Evolutionary conservation across 2,797 vertebrate species (phyloP), one percentile per base, ranked within the genome.

Genomic region (Uromys caudimaculatus): DNA sequence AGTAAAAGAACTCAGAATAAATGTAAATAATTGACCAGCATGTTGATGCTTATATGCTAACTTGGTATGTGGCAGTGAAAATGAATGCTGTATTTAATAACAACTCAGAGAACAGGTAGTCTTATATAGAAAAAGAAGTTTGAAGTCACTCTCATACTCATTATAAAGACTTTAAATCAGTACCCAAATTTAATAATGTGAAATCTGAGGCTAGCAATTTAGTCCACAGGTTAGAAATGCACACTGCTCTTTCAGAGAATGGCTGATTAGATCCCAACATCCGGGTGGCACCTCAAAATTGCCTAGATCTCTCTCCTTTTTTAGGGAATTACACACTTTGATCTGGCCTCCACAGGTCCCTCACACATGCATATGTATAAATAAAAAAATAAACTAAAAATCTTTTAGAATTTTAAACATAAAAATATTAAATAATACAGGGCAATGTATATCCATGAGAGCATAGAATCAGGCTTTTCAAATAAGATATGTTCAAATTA

Each of bases 81-180:
- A 84, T 58, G 21, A 83, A n/a, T 62, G 5, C 12, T 35, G 21
- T 87, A 8, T 41, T 76, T 58, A 73, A 14, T 62, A 62, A 38
- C 7, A 9, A 4, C 21, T 82, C 11, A 13, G 5, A 64, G 7
- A 77, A 21, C 17, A 92, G 44, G 3, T 13, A 92, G 44, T 2
- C 6, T 50, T 89, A 64, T 50, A 10, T 0, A 6, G n/a, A 82
- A 73, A 60, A 79, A 23, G 47, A 35, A 76, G 13, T 27, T 54
- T 10, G 29, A 54, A n/a, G 7, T 78, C 16, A 52, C 29, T 2
- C 7, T 89, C 38, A 89, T 23, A 54, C 60, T 81, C 50, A 58
- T 86, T 84, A n/a, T 14, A 52, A 85, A 89, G 52, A 67, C 92
- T 79, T 79, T 6, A 75, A n/a, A 60, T 67, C 87, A 90, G 73